phyloP scores from a whole-genome alignment of 2,888 invertebrate genomes.

The Caenorhabditis sp. region DNA sequence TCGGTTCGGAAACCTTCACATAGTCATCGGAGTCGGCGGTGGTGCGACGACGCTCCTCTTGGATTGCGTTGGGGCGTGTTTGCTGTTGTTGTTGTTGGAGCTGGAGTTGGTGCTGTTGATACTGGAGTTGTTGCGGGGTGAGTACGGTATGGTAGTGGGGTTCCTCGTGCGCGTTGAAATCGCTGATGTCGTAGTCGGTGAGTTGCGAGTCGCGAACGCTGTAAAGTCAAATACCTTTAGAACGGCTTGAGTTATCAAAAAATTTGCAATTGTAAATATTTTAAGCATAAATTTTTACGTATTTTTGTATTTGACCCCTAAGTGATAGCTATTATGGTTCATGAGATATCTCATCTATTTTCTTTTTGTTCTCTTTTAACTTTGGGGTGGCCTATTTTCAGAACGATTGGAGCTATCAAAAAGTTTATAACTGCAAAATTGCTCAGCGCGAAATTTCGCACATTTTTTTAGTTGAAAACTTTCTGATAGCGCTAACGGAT shows the following conservation, averaged over 20 bases:
- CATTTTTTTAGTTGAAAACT: too few species aligned
- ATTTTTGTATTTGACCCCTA: neutral
- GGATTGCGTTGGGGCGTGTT: slow-evolving; percentile 32
- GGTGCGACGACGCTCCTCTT: slow-evolving; percentile 55
- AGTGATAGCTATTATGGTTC: too few species aligned
- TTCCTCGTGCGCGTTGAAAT: slow-evolving; percentile 67
- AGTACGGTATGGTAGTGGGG: slow-evolving; percentile 52
- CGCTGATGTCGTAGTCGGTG: slow-evolving; percentile 74
- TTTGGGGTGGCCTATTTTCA: too few species aligned
- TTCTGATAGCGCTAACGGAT: too few species aligned
- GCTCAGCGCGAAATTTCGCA: too few species aligned
- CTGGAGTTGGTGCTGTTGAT: slow-evolving; percentile 4
- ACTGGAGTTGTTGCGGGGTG: slow-evolving; percentile 33
- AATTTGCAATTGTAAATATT: neutral
- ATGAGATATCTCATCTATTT: too few species aligned
- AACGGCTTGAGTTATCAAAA: neutral
- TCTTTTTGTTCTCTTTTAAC: too few species aligned
- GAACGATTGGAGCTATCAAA: too few species aligned
- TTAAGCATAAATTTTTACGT: neutral
- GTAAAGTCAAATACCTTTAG: slow-evolving; percentile 29
- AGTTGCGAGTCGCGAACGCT: slow-evolving; percentile 71
- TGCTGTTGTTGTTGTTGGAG: slow-evolving; percentile 17
- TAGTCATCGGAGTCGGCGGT: slow-evolving; percentile 75
- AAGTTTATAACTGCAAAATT: too few species aligned
- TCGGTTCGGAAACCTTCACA: slow-evolving; percentile 72